Evolutionary conservation across 2,888 invertebrate species (phyloP).

Genomic region (Dasypogon diadema): DNA sequence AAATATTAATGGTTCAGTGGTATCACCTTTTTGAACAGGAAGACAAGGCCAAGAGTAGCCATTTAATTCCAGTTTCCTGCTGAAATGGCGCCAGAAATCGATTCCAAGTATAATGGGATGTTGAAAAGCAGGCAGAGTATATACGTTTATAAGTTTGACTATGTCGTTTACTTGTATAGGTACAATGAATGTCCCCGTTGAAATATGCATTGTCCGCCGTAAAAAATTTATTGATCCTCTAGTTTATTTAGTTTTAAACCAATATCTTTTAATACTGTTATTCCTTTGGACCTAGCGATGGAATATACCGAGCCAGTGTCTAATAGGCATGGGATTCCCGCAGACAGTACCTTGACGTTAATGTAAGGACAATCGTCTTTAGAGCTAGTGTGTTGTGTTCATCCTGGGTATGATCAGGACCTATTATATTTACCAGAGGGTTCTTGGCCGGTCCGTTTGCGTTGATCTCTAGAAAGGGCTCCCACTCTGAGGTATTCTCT

Average conservation of each 20-base stretch:
- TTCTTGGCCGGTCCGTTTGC: not conserved
- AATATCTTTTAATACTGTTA: not conserved
- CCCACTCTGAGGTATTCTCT: no score
- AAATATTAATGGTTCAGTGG: not conserved
- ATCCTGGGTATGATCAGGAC: not conserved
- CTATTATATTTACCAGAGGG: not conserved
- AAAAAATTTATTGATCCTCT: not conserved
- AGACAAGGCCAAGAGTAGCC: not conserved
- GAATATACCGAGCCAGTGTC: not conserved
- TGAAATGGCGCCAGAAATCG: not conserved
- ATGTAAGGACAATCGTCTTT: not conserved
- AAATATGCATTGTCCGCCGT: not conserved
- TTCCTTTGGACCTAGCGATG: not conserved
- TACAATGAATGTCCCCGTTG: not conserved
- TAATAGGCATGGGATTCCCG: not conserved
- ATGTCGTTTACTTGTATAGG: not conserved
- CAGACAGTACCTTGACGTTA: not conserved
- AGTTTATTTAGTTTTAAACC: not conserved
- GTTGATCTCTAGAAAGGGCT: no score
- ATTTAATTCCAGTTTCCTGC: not conserved
- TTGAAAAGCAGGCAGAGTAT: not conserved
- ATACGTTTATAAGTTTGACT: not conserved
- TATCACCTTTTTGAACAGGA: not conserved
- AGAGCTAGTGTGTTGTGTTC: no score
- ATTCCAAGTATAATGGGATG: not conserved